These are phyloP conservation scores for Semnornis frantzii DNA, from an alignment of 2,113 vertebrate species.

Conservation along the genomic window DNA sequence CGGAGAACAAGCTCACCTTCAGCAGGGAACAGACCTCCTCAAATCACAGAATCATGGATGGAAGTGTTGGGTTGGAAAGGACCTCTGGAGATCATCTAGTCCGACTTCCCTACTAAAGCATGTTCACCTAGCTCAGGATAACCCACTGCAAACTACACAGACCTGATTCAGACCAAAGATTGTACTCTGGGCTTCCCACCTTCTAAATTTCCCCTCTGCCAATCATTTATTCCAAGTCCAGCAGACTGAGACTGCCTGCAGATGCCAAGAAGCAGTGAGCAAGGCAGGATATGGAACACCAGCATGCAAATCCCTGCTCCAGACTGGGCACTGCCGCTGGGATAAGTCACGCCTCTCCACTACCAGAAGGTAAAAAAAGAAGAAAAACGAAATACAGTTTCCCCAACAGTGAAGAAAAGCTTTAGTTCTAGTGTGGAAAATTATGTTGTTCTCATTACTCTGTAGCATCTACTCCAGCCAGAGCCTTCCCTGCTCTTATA, in stretches of 20 bases:
- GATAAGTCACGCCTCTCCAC: not conserved
- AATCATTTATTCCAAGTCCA: not conserved
- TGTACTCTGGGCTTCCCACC: not conserved
- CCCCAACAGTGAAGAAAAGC: constrained; percentile 34
- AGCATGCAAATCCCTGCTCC: constrained; percentile 37
- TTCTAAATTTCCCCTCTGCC: not conserved
- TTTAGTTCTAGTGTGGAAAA: constrained; percentile 57
- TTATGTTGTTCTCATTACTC: constrained; percentile 41
- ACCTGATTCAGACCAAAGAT: not conserved
- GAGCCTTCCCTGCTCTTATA: not conserved
- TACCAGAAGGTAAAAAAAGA: not conserved
- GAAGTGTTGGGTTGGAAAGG: no score
- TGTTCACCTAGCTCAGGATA: not conserved
- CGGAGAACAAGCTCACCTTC: not conserved
- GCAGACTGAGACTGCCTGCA: not conserved
- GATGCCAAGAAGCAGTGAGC: not conserved
- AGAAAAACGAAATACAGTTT: not conserved
- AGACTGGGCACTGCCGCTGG: not conserved
- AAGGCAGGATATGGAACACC: constrained; percentile 47
- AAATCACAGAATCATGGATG: no score
- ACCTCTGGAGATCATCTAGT: no score
- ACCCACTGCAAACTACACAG: not conserved
- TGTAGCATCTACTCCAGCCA: constrained; percentile 45
- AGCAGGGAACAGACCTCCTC: not conserved
- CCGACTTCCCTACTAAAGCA: no score